These are phyloP conservation scores for Cephus spinipes DNA, from an alignment of 2,888 invertebrate genomes.

Conservation along the genomic window DNA sequence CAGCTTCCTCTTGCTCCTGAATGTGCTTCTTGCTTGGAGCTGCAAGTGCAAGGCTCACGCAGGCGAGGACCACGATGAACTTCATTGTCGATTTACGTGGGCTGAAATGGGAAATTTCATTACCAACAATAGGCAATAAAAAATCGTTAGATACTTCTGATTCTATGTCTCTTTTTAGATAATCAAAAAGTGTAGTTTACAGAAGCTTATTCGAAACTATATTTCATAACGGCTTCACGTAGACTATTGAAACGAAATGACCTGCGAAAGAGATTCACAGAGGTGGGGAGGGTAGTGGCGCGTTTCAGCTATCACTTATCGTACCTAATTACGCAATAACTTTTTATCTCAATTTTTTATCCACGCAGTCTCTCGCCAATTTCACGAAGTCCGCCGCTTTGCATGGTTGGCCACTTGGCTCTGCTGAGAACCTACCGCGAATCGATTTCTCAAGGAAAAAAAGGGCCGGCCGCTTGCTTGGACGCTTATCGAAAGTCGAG, in stretches of 20 bases:
- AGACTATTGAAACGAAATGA: background rate
- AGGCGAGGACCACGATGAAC: constrained; percentile 35
- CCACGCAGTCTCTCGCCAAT: constrained; percentile 25
- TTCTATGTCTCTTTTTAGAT: background rate
- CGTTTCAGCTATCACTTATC: constrained; percentile 12
- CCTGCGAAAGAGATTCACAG: background rate
- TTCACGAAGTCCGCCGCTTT: constrained; percentile 29
- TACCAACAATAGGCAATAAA: background rate
- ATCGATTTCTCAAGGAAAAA: constrained; percentile 4
- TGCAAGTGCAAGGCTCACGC: constrained; percentile 32
- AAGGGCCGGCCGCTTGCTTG: constrained; percentile 5
- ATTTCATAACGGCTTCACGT: background rate
- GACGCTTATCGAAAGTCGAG: background rate
- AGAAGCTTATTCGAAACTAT: background rate
- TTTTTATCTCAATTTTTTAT: constrained; percentile 28
- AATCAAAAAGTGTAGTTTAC: background rate
- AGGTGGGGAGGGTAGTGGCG: constrained; percentile 1
- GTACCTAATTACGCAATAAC: constrained; percentile 26
- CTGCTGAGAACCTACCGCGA: constrained; percentile 1
- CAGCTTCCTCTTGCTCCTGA: constrained; percentile 16
- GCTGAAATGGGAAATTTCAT: background rate
- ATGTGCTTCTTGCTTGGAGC: constrained; percentile 25
- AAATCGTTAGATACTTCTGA: background rate
- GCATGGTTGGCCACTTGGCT: constrained; percentile 24
- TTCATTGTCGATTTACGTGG: constrained; percentile 28